Percentiles rank a stretch among this genome's conserved stretches.
Conservation (phyloP, 2,888 invertebrate genomes). For the Cerastoderma edule region DNA sequence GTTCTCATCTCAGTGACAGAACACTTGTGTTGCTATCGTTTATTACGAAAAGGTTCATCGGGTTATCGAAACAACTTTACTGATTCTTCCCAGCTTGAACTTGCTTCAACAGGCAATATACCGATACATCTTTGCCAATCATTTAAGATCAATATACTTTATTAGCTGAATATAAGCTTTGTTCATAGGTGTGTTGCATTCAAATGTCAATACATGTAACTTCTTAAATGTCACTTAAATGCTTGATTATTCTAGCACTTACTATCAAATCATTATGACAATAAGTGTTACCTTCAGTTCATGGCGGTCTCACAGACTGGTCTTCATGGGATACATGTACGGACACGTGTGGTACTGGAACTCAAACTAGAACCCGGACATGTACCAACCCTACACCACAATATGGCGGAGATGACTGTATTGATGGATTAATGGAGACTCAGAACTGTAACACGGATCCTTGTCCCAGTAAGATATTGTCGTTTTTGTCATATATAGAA, state of each 20-base stretch:
- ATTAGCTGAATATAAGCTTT: not conserved
- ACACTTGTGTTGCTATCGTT: too few relatives aligned
- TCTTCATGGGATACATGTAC: constrained; percentile 29
- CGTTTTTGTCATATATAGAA: too few relatives aligned
- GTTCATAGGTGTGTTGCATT: not conserved
- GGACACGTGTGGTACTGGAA: constrained; percentile 23
- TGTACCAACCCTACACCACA: constrained; percentile 32
- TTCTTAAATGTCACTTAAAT: not conserved
- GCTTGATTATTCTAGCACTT: not conserved
- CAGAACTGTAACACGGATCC: constrained; percentile 62
- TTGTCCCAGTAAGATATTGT: constrained; percentile 24
- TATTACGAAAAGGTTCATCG: too few relatives aligned
- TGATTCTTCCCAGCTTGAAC: too few relatives aligned
- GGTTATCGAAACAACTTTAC: too few relatives aligned
- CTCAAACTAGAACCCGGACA: constrained; percentile 18
- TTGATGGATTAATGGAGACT: constrained; percentile 55
- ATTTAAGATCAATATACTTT: not conserved
- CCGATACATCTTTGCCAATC: not conserved
- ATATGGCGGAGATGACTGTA: constrained; percentile 69
- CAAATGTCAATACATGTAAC: not conserved
- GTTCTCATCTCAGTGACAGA: too few relatives aligned
- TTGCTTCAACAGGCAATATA: not conserved
- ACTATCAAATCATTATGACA: too few relatives aligned
- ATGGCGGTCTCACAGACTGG: constrained; percentile 37
- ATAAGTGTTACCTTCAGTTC: constrained; percentile 31